Evolutionary conservation across 1,140 invertebrate species (phyloP), one percentile per base, ranked within the genome.

Genomic region (Nilaparvata lugens): DNA sequence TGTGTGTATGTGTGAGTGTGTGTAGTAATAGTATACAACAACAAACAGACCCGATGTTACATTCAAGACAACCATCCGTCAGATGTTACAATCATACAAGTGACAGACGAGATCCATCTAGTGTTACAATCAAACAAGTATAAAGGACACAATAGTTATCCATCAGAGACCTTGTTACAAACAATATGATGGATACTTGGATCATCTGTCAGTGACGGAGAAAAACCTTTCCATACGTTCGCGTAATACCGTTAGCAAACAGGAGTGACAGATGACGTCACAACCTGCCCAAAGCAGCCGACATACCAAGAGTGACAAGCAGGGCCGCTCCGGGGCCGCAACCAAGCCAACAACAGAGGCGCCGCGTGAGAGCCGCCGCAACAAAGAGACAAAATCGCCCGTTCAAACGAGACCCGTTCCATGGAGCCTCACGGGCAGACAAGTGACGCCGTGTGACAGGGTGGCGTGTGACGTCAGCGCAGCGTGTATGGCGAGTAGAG

Each of bases 401-500:
- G 45, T 48, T 48, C 18, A 16, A 18, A 35, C 9, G 45, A 48
- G 21, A 23, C 45, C 14, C 45, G 45, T 48, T 48, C 18, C 45
- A 48, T 48, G 45, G 45, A 48, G 45, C 45, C 21, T 48, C 45
- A 48, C 45, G 45, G 45, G 45, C 45, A 48, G 21, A 23, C 16
- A 48, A 48, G 45, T 19, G 45, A 2, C 1, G 7, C 45, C 16
- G 21, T 48, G 21, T 16, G 9, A 13, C n/a, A 4, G 21, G 18
- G 16, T 6, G 16, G 2, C 1, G 2, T 9, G 45, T 2, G n/a
- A 7, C 11, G 59, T 60, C 59, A 60, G 59, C 59, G 59, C n/a
- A 52, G 23, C 2, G 57, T 35, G 40, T 60, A 60, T n/a, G 59
- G 59, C 21, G 59, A 55, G 38, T 60, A 60, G 4, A 60, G 24